phyloP scores from a whole-genome alignment of 2,888 invertebrate genomes.

The Agonopterix subpropinquella region DNA sequence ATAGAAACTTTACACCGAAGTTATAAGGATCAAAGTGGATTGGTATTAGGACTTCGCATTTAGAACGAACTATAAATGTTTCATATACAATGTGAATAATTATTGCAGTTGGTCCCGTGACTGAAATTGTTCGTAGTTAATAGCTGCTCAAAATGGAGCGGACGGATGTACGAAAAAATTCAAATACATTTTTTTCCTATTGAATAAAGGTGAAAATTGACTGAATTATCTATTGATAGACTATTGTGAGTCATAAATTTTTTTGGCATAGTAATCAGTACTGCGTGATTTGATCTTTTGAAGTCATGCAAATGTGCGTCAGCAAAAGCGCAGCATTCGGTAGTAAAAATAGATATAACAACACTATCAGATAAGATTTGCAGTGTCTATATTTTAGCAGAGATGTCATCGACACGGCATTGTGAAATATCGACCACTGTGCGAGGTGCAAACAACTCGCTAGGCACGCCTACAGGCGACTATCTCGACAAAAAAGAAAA shows the following conservation, averaged over 20 bases:
- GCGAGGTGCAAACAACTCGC: slow-evolving; percentile 70
- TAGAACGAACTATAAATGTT: slow-evolving; percentile 34
- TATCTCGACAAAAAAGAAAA: slow-evolving; percentile 58
- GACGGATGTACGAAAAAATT: slow-evolving; percentile 23
- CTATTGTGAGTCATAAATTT: too few species aligned
- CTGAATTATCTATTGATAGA: too few species aligned
- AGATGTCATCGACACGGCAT: slow-evolving; percentile 54
- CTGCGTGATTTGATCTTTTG: too few species aligned
- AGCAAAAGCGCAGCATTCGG: too few species aligned
- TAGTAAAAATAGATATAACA: slow-evolving; percentile 2
- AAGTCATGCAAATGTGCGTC: too few species aligned
- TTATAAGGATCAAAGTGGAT: too few species aligned
- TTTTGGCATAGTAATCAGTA: too few species aligned
- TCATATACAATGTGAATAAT: slow-evolving; percentile 68
- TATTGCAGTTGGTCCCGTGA: slow-evolving; percentile 52
- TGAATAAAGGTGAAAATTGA: neutral
- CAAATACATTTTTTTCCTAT: neutral
- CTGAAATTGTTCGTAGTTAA: slow-evolving; percentile 60
- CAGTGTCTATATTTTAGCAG: slow-evolving; percentile 29
- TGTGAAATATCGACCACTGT: slow-evolving; percentile 69
- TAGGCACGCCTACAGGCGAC: slow-evolving; percentile 66
- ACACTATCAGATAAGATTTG: slow-evolving; percentile 8
- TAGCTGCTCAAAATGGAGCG: slow-evolving; percentile 38
- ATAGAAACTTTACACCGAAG: too few species aligned
- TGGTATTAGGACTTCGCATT: too few species aligned